Percentiles rank a stretch among this genome's conserved stretches.
Conservation (phyloP, 1,140 invertebrate genomes). For the Drosophila pachea region DNA sequence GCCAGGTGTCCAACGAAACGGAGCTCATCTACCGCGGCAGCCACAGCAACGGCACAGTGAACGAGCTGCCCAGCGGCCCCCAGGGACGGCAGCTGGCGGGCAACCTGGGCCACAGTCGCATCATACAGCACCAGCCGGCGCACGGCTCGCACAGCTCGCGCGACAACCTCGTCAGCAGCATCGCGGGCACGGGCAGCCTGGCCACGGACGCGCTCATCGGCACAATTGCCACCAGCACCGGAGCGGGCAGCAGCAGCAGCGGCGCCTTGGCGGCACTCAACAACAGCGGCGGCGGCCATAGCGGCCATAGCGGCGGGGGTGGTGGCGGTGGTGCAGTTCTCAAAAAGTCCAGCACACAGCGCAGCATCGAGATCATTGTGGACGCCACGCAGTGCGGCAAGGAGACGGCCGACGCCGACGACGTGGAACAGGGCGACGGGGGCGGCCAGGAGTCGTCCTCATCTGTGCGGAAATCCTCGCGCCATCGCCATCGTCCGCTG, state of each 20-base stretch:
- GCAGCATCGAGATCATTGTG: slow-evolving; percentile 77
- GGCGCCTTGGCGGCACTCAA: slow-evolving; percentile 23
- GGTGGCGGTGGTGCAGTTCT: slow-evolving; percentile 13
- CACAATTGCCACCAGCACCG: slow-evolving; percentile 55
- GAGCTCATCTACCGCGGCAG: slow-evolving; percentile 75
- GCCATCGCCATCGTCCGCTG: slow-evolving; percentile 71
- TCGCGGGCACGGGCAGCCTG: slow-evolving; percentile 62
- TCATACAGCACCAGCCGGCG: slow-evolving; percentile 59
- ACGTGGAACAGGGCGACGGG: slow-evolving; percentile 66
- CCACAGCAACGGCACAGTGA: slow-evolving; percentile 64
- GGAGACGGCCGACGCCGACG: slow-evolving; percentile 48
- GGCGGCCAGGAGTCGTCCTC: slow-evolving; percentile 63
- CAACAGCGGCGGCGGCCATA: slow-evolving; percentile 5
- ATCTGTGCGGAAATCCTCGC: slow-evolving; percentile 55
- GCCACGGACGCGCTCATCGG: slow-evolving; percentile 71
- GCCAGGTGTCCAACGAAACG: slow-evolving; percentile 72
- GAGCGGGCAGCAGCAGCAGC: slow-evolving; percentile 33
- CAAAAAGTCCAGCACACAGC: slow-evolving; percentile 62
- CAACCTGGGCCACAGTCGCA: slow-evolving; percentile 18
- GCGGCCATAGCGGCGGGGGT: slow-evolving; percentile 15
- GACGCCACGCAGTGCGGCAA: slow-evolving; percentile 69
- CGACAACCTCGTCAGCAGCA: slow-evolving; percentile 47
- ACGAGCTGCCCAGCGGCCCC: slow-evolving; percentile 43
- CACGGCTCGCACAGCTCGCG: slow-evolving; percentile 41
- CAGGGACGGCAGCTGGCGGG: slow-evolving; percentile 23